A percentile compares a stretch with the other conserved stretches of the same genome.
Evolutionary conservation across 92 coral and sea anemone genomes (phyloP).

Genomic region (Anthopleura xanthogrammica): DNA sequence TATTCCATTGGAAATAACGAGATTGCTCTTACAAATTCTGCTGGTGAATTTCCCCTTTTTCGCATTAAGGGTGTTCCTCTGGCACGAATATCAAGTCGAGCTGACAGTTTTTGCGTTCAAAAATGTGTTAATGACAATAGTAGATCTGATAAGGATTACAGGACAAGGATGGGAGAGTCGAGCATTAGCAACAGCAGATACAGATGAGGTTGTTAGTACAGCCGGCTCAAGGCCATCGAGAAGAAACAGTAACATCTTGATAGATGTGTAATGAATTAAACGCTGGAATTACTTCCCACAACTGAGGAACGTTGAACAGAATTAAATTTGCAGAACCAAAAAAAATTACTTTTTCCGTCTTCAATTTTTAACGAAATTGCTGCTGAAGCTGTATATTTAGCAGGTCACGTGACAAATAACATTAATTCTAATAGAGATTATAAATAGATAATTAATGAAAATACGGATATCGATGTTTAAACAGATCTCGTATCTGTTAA

Average conservation of each 20-base stretch:
- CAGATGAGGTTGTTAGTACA: slow-evolving; percentile 14
- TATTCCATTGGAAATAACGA: slow-evolving; percentile 16
- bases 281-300: not conserved
- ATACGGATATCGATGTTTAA: too few species aligned
- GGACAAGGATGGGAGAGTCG: slow-evolving; percentile 16
- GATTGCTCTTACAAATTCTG: slow-evolving; percentile 27
- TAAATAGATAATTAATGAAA: too few species aligned
- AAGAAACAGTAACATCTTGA: slow-evolving; percentile 20
- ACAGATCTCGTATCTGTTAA: too few species aligned
- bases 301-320: not conserved
- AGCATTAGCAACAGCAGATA: not conserved
- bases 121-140: slow-evolving; percentile 28
- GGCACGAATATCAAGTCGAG: slow-evolving; percentile 31
- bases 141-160: slow-evolving; percentile 24
- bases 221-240: slow-evolving; percentile 31
- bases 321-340: not conserved
- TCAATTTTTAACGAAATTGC: not conserved
- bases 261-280: slow-evolving; percentile 1
- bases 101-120: slow-evolving; percentile 45
- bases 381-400: not conserved
- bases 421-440: not conserved
- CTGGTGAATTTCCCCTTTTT: slow-evolving; percentile 41
- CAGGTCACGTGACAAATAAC: not conserved
- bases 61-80: slow-evolving; percentile 30
- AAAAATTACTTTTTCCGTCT: not conserved